Percentiles rank a stretch among this genome's conserved stretches.
Evolutionary conservation across 1,140 invertebrate genomes (phyloP).

Genomic region (Drosophila athabasca): DNA sequence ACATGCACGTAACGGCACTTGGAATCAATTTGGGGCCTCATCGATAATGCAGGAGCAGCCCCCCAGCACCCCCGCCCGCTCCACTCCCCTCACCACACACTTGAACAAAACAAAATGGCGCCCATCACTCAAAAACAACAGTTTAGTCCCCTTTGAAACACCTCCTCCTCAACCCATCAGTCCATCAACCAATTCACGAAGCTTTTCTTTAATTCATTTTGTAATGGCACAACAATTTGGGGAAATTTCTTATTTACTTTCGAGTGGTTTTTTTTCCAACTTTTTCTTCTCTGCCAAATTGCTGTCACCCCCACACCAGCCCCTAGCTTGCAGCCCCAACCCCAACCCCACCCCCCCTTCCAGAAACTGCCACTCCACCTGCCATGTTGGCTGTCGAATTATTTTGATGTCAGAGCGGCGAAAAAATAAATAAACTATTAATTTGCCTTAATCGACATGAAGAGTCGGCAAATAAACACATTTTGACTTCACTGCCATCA

Average conservation of each 20-base stretch:
- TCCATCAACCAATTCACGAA: not conserved
- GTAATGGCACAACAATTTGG: constrained; percentile 70
- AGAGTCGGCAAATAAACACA: constrained; percentile 35
- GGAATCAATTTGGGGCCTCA: constrained; percentile 75
- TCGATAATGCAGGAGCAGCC: constrained; percentile 64
- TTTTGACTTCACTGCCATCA: not conserved
- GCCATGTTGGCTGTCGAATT: constrained; percentile 76
- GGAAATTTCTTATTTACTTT: constrained; percentile 58
- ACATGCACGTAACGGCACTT: constrained; percentile 72
- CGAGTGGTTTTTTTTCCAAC: constrained; percentile 54
- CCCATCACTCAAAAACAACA: constrained; percentile 46
- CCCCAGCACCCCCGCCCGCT: too few relatives aligned
- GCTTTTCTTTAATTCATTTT: constrained; percentile 69
- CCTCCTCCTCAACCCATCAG: not conserved
- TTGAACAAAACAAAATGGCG: constrained; percentile 66
- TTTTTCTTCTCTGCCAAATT: not conserved
- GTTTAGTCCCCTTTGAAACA: not conserved
- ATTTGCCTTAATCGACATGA: constrained; percentile 77
- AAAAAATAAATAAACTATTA: constrained; percentile 79
- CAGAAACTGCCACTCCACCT: constrained; percentile 25
- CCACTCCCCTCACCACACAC: not conserved
- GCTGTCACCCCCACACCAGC: too few relatives aligned
- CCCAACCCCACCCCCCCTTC: too few relatives aligned
- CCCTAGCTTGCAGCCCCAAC: not conserved
- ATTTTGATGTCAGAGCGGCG: constrained; percentile 69